Base-by-base conservation (phyloP, 2,797 vertebrate genomes). In the Dendrocincla fuliginosa region DNA sequence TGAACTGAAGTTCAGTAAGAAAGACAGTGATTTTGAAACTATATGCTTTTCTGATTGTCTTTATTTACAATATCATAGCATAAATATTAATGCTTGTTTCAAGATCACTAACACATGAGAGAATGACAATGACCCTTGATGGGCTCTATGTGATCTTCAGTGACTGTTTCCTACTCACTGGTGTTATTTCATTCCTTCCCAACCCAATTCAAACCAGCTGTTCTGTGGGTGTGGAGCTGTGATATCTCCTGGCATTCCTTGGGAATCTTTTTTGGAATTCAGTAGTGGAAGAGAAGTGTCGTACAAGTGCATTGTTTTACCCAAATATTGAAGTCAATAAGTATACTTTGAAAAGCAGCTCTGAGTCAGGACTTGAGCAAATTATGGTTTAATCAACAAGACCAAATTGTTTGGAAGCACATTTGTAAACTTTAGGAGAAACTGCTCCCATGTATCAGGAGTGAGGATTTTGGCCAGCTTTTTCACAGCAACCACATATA, bases 1-100 rank as follows among this genome's bases (percentile, higher is more conserved):
- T 65, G 64, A 85, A 47, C 16, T 71, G 64, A 6, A 16, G 57
- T 41, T 68, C 46, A 60, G 39, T 27, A 63, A 70, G 42, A 33
- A 37, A 70, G 70, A 57, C 19, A 77, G 22, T 41, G 0, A 37
- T 37, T 92, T 49, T 93, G 87, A 92, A 91, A 84, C 33, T 4
- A 16, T 65, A 68, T 93, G 41, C 55, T 95, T 95, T 97, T 95
- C 78, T 90, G 74, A 84, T 96, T 93, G 52, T 95, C 83, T 91
- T 96, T 78, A 77, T 87, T 83, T 92, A 68, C 56, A 84, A 30
- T 84, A 56, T 28, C 2, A 49, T 17, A 91, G 55, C 56, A 84
- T 90, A 92, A 87, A 79, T 94, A 77, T 69, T 50, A 46, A 49
- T 75, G 14, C 35, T 77, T 64, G 3, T 37, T 92, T 88, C 33